Conservation (phyloP, 2,113 vertebrate species). For the Noturus placidus region DNA sequence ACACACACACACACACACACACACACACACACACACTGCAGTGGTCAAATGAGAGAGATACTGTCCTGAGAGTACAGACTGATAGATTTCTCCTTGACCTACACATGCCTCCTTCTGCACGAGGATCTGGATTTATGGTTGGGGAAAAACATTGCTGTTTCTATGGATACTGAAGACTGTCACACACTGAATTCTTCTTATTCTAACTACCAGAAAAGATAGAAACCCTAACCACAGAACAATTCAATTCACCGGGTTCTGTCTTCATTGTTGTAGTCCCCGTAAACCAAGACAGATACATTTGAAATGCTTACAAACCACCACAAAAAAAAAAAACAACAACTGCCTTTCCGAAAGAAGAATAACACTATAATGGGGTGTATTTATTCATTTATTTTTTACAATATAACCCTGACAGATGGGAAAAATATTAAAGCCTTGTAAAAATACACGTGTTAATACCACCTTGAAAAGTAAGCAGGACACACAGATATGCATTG, state of each 20-base stretch:
- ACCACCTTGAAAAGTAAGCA: constrained; percentile 24
- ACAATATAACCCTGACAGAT: not conserved
- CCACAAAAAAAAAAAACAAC: not conserved
- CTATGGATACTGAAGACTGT: not conserved
- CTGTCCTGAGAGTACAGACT: constrained; percentile 12
- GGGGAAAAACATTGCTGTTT: not conserved
- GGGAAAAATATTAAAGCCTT: not conserved
- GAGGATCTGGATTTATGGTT: not conserved
- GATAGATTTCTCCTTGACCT: constrained; percentile 22
- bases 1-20: not conserved
- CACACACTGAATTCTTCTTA: not conserved
- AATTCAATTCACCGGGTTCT: not conserved
- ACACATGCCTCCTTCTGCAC: constrained; percentile 7
- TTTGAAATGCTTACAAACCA: not conserved
- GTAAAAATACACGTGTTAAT: not conserved
- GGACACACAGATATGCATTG: constrained; percentile 13
- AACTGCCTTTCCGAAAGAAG: no score
- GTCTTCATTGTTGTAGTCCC: not conserved
- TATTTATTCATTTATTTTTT: not conserved
- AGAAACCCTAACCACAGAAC: not conserved
- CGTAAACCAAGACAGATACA: not conserved
- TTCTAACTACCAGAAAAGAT: not conserved
- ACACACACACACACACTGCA: not conserved
- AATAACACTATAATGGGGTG: not conserved
- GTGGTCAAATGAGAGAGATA: not conserved